phyloP scores from a whole-genome alignment of 2,888 invertebrate species.

The Ennomos quercinarius region DNA sequence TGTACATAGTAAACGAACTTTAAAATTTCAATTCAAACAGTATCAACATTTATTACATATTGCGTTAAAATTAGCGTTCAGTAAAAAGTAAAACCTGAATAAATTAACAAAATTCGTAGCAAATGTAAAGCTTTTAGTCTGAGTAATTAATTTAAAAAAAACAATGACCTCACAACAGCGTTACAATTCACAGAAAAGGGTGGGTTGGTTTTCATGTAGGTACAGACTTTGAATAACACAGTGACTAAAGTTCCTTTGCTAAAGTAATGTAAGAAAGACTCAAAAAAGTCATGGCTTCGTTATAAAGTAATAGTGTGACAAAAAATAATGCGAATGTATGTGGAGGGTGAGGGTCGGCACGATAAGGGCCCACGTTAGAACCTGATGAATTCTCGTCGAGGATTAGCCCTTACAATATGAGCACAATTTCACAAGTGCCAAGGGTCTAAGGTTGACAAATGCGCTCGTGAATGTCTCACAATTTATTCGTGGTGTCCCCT shows the following conservation, averaged over 20 bases:
- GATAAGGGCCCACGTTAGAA: conserved; percentile 72
- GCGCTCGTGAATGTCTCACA: conserved; percentile 63
- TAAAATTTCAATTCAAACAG: conserved; percentile 5
- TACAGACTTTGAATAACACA: conserved; percentile 10
- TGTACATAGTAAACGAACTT: conserved; percentile 7
- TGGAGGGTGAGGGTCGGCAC: conserved; percentile 59
- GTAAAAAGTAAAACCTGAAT: conserved; percentile 14
- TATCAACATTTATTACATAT: conserved; percentile 2
- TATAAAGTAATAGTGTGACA: conserved; percentile 50
- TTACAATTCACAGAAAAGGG: conserved; percentile 16
- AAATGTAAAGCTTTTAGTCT: conserved; percentile 6
- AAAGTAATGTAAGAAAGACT: conserved; percentile 14
- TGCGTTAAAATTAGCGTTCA: conserved; percentile 7
- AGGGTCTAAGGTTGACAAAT: conserved; percentile 75
- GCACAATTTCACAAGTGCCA: conserved; percentile 77
- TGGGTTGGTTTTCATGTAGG: conserved; percentile 1
- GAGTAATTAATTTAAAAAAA: conserved; percentile 26
- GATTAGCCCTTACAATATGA: conserved; percentile 84
- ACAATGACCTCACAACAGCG: conserved; percentile 3
- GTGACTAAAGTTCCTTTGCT: conserved; percentile 7
- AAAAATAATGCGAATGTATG: conserved; percentile 67
- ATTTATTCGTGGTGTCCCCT: conserved; percentile 65
- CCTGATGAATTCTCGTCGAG: conserved; percentile 76
- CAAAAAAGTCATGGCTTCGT: conserved; percentile 31
- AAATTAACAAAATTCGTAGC: conserved; percentile 12